Percentiles rank a stretch among this genome's conserved stretches.
Conservation (phyloP, 2,113 vertebrate species). For the Sturnus vulgaris region DNA sequence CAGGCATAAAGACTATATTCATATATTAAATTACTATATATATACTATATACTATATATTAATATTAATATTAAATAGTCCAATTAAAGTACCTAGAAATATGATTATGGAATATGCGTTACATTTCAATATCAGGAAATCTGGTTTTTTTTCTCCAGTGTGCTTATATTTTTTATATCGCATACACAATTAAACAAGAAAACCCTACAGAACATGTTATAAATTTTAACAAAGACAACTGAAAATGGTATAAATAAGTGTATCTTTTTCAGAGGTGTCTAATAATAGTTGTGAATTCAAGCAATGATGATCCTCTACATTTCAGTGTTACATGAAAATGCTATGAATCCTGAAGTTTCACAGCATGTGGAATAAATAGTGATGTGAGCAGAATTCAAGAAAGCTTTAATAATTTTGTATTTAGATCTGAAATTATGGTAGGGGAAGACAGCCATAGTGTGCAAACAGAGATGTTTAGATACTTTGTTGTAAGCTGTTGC, state of each 20-base stretch:
- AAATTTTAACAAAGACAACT: background rate
- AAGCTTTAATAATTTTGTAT: background rate
- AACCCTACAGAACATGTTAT: background rate
- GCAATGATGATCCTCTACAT: constrained; percentile 19
- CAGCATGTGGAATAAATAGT: background rate
- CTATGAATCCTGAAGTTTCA: background rate
- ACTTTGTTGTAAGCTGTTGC: constrained; percentile 1
- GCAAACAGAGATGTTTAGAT: background rate
- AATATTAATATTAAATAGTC: too few species aligned
- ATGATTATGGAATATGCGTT: background rate
- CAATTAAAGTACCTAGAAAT: background rate
- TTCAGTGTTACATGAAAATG: constrained; percentile 11
- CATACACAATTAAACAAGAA: background rate
- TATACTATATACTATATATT: too few species aligned
- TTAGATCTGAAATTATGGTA: background rate
- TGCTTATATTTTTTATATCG: constrained; percentile 7
- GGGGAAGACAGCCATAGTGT: background rate
- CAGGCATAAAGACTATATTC: background rate
- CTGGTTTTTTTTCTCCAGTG: background rate
- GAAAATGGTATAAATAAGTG: background rate
- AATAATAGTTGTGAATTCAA: constrained; percentile 44
- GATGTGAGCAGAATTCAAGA: background rate
- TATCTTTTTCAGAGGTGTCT: constrained; percentile 1
- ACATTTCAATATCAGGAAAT: background rate
- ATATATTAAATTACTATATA: background rate